phyloP scores from a whole-genome alignment of 2,888 invertebrate species.

The Drosophila barbarae region DNA sequence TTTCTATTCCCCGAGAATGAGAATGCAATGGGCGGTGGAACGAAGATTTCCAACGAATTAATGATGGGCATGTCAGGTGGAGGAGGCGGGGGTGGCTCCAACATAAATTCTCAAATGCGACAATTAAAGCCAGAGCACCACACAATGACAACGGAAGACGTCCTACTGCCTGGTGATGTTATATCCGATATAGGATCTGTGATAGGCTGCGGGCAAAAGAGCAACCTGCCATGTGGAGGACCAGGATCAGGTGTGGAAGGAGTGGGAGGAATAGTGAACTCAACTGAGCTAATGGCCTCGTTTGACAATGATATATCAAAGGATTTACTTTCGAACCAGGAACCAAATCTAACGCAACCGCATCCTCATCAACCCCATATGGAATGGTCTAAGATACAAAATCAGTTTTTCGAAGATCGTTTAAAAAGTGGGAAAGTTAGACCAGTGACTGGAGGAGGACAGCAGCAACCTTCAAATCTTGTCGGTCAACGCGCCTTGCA shows the following conservation, averaged over 20 bases:
- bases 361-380: slow-evolving; percentile 81
- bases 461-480: slow-evolving; percentile 48
- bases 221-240: slow-evolving; percentile 48
- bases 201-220: slow-evolving; percentile 51
- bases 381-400: slow-evolving; percentile 95
- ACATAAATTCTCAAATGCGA: slow-evolving; percentile 53
- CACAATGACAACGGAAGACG: slow-evolving; percentile 73
- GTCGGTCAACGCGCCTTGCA: slow-evolving; percentile 77
- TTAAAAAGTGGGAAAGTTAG: slow-evolving; percentile 79
- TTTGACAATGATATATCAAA: slow-evolving; percentile 54
- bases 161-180: slow-evolving; percentile 55
- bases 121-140: slow-evolving; percentile 56
- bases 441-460: slow-evolving; percentile 15
- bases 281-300: slow-evolving; percentile 55
- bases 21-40: slow-evolving; percentile 25
- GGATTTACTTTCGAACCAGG: slow-evolving; percentile 40
- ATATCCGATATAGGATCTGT: slow-evolving; percentile 54
- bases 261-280: slow-evolving; percentile 43
- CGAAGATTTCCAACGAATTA: slow-evolving; percentile 49
- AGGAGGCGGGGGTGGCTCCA: slow-evolving; percentile 27
- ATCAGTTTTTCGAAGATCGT: slow-evolving; percentile 89
- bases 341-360: slow-evolving; percentile 15
- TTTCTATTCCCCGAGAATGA: slow-evolving; percentile 92
- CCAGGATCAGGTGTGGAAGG: slow-evolving; percentile 12
- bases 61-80: slow-evolving; percentile 54